Evolutionary conservation across 2,888 invertebrate species (phyloP).

Genomic region (Buathra laborator): DNA sequence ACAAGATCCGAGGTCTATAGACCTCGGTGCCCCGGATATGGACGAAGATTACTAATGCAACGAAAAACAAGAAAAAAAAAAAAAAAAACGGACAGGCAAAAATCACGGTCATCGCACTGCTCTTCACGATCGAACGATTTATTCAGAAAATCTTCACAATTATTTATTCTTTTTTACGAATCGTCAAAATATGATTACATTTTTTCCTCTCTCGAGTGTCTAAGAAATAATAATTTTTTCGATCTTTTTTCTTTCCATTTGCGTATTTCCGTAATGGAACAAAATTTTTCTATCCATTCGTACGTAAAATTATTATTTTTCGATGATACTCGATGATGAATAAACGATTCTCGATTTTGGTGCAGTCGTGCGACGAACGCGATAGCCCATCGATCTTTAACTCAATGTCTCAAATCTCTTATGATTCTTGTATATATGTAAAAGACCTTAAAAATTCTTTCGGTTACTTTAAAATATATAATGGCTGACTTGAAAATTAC

Average conservation of each 20-base stretch:
- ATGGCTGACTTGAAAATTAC: slow-evolving; percentile 45
- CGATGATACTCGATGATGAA: not conserved
- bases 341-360: slow-evolving; percentile 23
- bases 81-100: slow-evolving; percentile 38
- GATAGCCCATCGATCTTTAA: slow-evolving; percentile 54
- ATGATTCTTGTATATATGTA: slow-evolving; percentile 74
- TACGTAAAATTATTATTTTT: not conserved
- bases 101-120: slow-evolving; percentile 48
- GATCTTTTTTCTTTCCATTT: not conserved
- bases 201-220: not conserved
- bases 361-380: slow-evolving; percentile 53
- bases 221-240: not conserved
- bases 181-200: too few species aligned
- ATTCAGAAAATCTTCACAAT: not conserved
- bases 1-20: slow-evolving; percentile 59
- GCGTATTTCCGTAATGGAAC: slow-evolving; percentile 18
- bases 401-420: slow-evolving; percentile 70
- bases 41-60: slow-evolving; percentile 69
- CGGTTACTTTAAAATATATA: slow-evolving; percentile 67
- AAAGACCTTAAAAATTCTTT: slow-evolving; percentile 69
- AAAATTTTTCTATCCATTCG: slow-evolving; percentile 33
- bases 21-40: slow-evolving; percentile 55
- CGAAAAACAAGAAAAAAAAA: slow-evolving; percentile 17
- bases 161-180: not conserved
- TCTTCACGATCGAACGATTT: slow-evolving; percentile 49